Conservation (phyloP, 2,888 invertebrate genomes). For the Sepioteuthis lessoniana region DNA sequence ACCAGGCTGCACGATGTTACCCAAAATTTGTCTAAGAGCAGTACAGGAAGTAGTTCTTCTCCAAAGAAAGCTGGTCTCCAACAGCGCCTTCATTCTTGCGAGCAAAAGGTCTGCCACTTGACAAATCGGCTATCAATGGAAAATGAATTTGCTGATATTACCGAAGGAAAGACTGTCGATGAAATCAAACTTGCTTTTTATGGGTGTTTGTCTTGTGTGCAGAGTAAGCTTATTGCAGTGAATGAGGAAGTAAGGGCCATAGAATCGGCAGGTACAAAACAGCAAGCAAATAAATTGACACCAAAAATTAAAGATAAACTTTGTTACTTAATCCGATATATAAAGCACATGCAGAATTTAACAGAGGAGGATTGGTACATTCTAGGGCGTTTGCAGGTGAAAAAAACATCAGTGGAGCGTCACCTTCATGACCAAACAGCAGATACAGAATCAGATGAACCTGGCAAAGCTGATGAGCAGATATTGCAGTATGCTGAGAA, state of each 20-base stretch:
- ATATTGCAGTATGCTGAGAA: constrained; percentile 63
- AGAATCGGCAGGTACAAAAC: constrained; percentile 45
- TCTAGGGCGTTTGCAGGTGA: constrained; percentile 55
- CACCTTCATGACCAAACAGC: not conserved
- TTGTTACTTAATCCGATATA: constrained; percentile 60
- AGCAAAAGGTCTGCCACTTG: constrained; percentile 61
- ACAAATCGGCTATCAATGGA: constrained; percentile 58
- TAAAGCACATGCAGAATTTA: constrained; percentile 63
- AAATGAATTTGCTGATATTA: constrained; percentile 38
- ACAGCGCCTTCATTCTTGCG: constrained; percentile 52
- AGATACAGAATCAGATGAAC: too few species aligned
- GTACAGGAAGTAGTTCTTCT: constrained; percentile 36
- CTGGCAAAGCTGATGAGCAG: not conserved
- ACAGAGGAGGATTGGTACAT: constrained; percentile 65
- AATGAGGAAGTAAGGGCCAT: constrained; percentile 51
- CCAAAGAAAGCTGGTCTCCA: not conserved
- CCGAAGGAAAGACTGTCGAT: not conserved
- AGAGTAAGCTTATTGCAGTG: constrained; percentile 59
- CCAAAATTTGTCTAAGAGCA: constrained; percentile 51
- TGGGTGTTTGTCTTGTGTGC: constrained; percentile 62
- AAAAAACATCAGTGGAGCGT: not conserved
- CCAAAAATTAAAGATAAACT: constrained; percentile 58
- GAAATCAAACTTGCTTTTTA: constrained; percentile 59
- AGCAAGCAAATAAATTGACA: constrained; percentile 42
- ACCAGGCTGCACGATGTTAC: constrained; percentile 61